phyloP scores from a whole-genome alignment of 2,113 vertebrate species.

The Muntiacus muntjak region DNA sequence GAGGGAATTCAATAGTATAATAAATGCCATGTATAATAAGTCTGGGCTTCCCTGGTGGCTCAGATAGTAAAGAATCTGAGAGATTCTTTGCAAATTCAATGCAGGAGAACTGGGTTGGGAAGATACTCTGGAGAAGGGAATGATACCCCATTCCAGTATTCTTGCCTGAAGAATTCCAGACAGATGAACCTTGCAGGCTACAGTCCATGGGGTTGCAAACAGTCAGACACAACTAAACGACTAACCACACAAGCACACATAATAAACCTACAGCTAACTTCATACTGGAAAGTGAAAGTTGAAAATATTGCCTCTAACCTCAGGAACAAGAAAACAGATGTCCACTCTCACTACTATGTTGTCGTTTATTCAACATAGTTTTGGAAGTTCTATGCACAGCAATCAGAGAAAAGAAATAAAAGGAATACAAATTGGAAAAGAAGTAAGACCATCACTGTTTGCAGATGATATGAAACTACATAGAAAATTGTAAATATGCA shows the following conservation, averaged over 20 bases:
- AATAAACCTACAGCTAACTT: neutral
- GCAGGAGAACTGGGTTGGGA: neutral
- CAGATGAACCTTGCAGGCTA: neutral
- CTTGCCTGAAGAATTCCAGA: neutral
- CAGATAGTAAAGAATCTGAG: neutral
- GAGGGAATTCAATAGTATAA: neutral
- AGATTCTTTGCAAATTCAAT: neutral
- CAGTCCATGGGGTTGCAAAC: neutral
- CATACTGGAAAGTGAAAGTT: neutral
- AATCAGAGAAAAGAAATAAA: neutral
- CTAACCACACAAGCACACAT: neutral
- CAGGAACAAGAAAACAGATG: neutral
- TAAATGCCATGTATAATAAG: neutral
- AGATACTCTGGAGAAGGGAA: neutral
- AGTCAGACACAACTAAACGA: neutral
- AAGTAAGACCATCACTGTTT: neutral
- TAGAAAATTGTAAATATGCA: neutral
- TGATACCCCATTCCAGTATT: neutral
- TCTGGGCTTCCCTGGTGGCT: neutral
- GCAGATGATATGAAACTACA: neutral
- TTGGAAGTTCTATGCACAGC: neutral
- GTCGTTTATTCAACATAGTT: neutral
- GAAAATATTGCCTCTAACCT: neutral
- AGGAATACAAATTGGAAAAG: neutral
- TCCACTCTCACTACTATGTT: neutral